Conservation (phyloP, 2,113 vertebrate genomes). For the Plecotus auritus region DNA sequence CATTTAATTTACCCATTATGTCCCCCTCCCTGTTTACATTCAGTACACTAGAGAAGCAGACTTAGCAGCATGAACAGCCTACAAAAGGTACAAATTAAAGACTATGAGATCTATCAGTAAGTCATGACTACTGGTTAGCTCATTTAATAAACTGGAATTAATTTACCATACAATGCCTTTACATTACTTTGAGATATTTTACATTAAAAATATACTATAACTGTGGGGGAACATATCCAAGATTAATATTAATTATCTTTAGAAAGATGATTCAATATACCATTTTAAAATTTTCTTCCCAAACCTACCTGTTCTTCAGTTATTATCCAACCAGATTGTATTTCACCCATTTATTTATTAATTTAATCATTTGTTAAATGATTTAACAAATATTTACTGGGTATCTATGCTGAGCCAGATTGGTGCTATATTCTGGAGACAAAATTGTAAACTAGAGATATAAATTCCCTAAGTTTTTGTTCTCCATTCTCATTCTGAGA, state of each 20-base stretch:
- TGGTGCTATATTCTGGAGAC: background rate
- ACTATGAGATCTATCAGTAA: background rate
- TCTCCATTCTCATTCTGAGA: background rate
- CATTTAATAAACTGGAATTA: constrained; percentile 22
- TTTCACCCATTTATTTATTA: background rate
- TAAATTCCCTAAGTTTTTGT: background rate
- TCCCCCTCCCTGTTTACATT: background rate
- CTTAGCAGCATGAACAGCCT: background rate
- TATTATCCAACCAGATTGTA: background rate
- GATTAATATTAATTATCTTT: background rate
- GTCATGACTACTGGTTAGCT: background rate
- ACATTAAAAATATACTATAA: background rate
- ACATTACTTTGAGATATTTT: background rate
- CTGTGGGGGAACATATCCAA: background rate
- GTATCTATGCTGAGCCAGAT: background rate
- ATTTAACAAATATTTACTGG: background rate
- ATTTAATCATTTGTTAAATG: background rate
- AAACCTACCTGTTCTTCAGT: background rate
- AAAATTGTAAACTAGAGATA: background rate
- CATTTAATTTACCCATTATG: background rate
- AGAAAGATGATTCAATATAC: background rate
- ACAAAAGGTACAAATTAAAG: background rate
- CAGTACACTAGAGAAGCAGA: background rate
- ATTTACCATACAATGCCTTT: background rate
- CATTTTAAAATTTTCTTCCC: background rate